Evolutionary conservation across 2,888 invertebrate species (phyloP).

Genomic region (Pheosia tremula): DNA sequence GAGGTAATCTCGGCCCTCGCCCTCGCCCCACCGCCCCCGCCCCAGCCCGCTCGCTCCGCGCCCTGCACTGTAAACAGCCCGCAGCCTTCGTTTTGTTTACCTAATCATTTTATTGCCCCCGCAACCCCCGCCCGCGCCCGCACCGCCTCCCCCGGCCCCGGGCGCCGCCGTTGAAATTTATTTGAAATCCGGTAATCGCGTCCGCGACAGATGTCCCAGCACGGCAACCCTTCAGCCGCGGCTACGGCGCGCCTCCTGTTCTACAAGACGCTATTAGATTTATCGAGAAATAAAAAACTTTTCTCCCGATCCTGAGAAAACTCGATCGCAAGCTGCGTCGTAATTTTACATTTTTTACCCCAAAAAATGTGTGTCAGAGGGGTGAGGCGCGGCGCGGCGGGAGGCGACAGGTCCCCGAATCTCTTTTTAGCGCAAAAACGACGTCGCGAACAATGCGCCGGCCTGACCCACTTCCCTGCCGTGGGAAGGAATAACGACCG

Average conservation of each 20-base stretch:
- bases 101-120: conserved; percentile 76
- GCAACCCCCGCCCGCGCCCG: conserved; percentile 35
- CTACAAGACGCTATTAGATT: conserved; percentile 70
- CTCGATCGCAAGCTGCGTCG: conserved; percentile 76
- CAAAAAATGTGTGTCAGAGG: conserved; percentile 80
- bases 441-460: conserved; percentile 70
- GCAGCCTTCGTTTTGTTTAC: conserved; percentile 75
- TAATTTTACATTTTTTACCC: conserved; percentile 77
- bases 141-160: conserved; percentile 28
- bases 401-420: conserved; percentile 71
- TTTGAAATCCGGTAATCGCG: conserved; percentile 56
- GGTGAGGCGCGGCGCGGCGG: conserved; percentile 48
- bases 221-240: conserved; percentile 55
- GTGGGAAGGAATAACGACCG: conserved; percentile 83
- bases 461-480: conserved; percentile 81
- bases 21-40: conserved; percentile 33
- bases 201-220: conserved; percentile 61
- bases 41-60: conserved; percentile 27
- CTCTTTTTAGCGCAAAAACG: conserved; percentile 80
- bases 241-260: conserved; percentile 53
- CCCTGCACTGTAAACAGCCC: conserved; percentile 56
- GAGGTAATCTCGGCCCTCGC: conserved; percentile 74
- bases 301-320: conserved; percentile 72
- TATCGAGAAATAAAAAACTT: conserved; percentile 60
- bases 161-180: conserved; percentile 50